Evolutionary conservation across 2,888 invertebrate genomes (phyloP), one percentile per base, ranked within the genome.

Genomic region (Limnephilus rhombicus): DNA sequence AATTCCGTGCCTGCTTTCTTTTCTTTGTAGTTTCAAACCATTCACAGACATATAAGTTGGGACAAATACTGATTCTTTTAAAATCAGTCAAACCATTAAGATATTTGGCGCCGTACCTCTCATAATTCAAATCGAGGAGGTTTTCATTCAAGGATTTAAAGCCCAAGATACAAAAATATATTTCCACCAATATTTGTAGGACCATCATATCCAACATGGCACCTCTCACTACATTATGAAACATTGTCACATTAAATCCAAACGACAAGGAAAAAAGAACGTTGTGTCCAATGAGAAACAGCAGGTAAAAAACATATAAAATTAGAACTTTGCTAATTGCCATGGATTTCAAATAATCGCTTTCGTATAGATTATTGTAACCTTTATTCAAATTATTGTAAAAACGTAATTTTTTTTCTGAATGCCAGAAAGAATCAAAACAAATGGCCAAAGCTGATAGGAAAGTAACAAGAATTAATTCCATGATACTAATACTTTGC

Each of bases 131-230:
- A 37, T 83, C 12, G 4, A 34, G 18, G 2, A 83, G 83, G 31
- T 86, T 37, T 45, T 45, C 53, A 86, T 86, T 86, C 49, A 45
- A 45, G 9, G 53, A 29, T 18, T 86, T 18, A 49, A 86, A 86
- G 37, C 86, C 86, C 29, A 86, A n/a, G 15, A 31, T 15, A 24
- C 86, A 86, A 4, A 53, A 49, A 45, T 86, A 53, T 12, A 86
- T 86, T 86, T 86, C 86, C 15, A 86, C 53, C 29, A 86, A 18
- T 45, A 31, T 86, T 12, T 86, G 86, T 86, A 45, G 15, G n/a
- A 45, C n/a, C 86, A 86, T 86, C 86, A 86, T 12, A 31, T 86
- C 86, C 29, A 86, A 1, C 29, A 45, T 45, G 41, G n/a, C 12
- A 45, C 41, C 53, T 86, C 86, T 49, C 15, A 86, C 45, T 31